phyloP scores from a whole-genome alignment of 2,113 vertebrate species.

The Microtus oregoni region DNA sequence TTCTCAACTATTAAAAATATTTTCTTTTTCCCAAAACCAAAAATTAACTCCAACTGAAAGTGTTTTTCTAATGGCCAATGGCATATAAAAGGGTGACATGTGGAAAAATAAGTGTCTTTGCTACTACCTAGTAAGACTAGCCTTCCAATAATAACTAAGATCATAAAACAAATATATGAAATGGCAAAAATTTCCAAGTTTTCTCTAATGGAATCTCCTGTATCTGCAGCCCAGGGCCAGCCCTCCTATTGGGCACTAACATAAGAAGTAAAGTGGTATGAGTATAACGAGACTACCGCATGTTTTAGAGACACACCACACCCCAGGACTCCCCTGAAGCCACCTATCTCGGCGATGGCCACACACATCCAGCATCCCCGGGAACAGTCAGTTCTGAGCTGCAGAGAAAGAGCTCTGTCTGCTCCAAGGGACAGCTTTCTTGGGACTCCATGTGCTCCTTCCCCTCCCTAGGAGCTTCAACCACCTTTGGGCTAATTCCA shows the following conservation, averaged over 20 bases:
- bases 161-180: constrained; percentile 51
- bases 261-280: constrained; percentile 17
- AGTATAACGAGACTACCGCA: constrained; percentile 26
- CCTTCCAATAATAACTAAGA: constrained; percentile 47
- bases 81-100: constrained; percentile 54
- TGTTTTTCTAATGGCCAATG: constrained; percentile 75
- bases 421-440: not conserved
- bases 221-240: constrained; percentile 11
- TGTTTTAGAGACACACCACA: constrained; percentile 40
- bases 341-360: not conserved
- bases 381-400: not conserved
- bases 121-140: constrained; percentile 42
- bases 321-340: not conserved
- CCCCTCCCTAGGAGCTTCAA: constrained; percentile 42
- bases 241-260: constrained; percentile 3
- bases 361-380: not conserved
- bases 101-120: constrained; percentile 77
- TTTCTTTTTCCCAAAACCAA: constrained; percentile 65
- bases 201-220: constrained; percentile 58
- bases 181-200: not conserved
- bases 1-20: constrained; percentile 88
- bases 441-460: not conserved
- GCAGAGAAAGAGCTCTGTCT: not conserved
- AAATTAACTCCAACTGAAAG: constrained; percentile 79
- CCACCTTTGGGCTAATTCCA: constrained; percentile 18